Base-by-base conservation (phyloP, 2,797 vertebrate species). In the Sebastes ruberrimus region DNA sequence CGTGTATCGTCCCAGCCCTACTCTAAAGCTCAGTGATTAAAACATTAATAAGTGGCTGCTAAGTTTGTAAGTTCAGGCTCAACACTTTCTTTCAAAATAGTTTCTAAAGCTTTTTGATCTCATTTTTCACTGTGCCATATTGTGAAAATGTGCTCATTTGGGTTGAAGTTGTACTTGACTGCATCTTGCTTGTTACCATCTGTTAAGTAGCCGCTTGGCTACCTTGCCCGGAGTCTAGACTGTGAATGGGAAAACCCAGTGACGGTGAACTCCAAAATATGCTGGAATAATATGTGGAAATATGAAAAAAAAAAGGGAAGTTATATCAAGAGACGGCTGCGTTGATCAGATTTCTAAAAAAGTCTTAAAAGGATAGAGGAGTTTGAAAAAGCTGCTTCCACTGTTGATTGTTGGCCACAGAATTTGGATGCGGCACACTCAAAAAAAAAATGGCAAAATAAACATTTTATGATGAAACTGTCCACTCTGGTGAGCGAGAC, bases 181-280 rank as follows among this genome's bases (percentile, higher is more conserved):
- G 86, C 80, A 52, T 76, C 73, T 53, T 67, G 68, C 82, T 86
- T 87, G 78, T 85, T 85, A 74, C 89, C 93, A 92, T 91, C 89
- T 91, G 93, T 86, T 90, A 68, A 27, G 59, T 63, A 30, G 73
- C 86, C 69, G 82, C 88, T 83, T 85, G 86, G 83, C 76, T 88
- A 78, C 63, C 68, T 84, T 78, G 88, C 85, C 83, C 83, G 64
- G 69, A 88, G 84, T 88, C 77, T 52, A 52, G 64, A 86, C 30
- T 52, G 55, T 57, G 69, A 71, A 87, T 66, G 66, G 77, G 67
- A 74, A 82, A 85, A 85, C 38, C 52, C 52, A 90, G 27, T 33
- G 71, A 72, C 11, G n/a, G 38, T 56, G 63, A 81, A 83, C 65
- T 82, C 22, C 25, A 73, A 85, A 83, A 80, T 52, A 81, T 61